phyloP scores from a whole-genome alignment of 1,140 invertebrate species.

The Mactra quadrangularis region DNA sequence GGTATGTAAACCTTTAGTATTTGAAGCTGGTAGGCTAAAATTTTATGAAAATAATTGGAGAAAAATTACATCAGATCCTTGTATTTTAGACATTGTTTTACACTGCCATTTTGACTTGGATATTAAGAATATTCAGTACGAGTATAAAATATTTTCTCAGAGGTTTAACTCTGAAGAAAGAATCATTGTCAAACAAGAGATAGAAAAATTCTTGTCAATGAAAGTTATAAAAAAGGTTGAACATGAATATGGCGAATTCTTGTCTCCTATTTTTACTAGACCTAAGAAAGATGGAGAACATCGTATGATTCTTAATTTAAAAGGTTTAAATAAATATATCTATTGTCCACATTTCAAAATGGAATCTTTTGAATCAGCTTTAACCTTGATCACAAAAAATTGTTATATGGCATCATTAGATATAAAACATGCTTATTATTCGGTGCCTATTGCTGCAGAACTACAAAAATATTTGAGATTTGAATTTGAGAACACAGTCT shows the following conservation, averaged over 20 bases:
- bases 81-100: constrained; percentile 27
- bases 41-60: constrained; percentile 24
- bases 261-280: not conserved
- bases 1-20: not conserved
- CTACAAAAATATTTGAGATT: constrained; percentile 57
- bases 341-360: constrained; percentile 64
- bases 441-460: constrained; percentile 25
- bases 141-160: not conserved
- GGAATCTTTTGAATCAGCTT: constrained; percentile 53
- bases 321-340: constrained; percentile 54
- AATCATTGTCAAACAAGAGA: constrained; percentile 2
- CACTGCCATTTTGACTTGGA: constrained; percentile 21
- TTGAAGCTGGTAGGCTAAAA: constrained; percentile 13
- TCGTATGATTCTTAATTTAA: constrained; percentile 50
- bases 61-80: constrained; percentile 10
- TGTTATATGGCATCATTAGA: constrained; percentile 62
- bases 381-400: constrained; percentile 41
- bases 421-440: constrained; percentile 65
- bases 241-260: not conserved
- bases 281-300: constrained; percentile 12
- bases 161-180: not conserved
- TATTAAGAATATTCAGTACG: not conserved
- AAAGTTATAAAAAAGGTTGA: constrained; percentile 8
- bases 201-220: constrained; percentile 21
- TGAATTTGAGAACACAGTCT: not conserved